phyloP scores from a whole-genome alignment of 2,888 invertebrate species.

The Tetropium fuscum region DNA sequence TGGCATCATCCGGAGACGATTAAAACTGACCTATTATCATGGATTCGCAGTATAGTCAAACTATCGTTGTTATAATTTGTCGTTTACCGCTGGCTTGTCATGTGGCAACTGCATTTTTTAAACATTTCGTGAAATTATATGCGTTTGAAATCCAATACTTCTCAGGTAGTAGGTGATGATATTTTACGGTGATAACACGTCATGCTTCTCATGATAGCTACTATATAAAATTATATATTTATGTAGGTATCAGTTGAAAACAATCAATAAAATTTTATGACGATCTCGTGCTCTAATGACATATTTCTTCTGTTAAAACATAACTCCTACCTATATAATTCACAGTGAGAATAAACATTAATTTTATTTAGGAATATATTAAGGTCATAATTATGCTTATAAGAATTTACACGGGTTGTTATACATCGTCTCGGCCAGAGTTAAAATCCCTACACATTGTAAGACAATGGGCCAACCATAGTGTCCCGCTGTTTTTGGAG shows the following conservation, averaged over 20 bases:
- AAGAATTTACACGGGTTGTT: conserved; percentile 35
- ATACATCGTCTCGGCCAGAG: conserved; percentile 30
- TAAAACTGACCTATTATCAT: no score
- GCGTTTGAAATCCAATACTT: background rate
- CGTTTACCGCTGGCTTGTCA: no score
- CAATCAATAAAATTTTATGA: conserved; percentile 26
- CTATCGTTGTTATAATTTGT: no score
- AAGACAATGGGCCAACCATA: conserved; percentile 43
- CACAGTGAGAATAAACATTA: conserved; percentile 25
- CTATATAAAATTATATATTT: conserved; percentile 21
- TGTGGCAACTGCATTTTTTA: no score
- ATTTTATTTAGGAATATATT: conserved; percentile 37
- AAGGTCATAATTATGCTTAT: conserved; percentile 37
- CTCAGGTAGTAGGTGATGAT: conserved; percentile 7
- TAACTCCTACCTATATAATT: conserved; percentile 23
- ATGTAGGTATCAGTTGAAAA: conserved; percentile 26
- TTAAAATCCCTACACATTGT: conserved; percentile 39
- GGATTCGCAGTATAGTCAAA: no score
- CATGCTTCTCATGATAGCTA: conserved; percentile 11
- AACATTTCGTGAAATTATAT: no score
- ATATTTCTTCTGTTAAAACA: conserved; percentile 13
- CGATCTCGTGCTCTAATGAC: conserved; percentile 22
- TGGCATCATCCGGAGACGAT: no score
- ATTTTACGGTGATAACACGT: conserved; percentile 4
- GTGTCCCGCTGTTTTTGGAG: conserved; percentile 43